Evolutionary conservation across 2,113 vertebrate species (phyloP).

Genomic region (Entomyzon cyanotis): DNA sequence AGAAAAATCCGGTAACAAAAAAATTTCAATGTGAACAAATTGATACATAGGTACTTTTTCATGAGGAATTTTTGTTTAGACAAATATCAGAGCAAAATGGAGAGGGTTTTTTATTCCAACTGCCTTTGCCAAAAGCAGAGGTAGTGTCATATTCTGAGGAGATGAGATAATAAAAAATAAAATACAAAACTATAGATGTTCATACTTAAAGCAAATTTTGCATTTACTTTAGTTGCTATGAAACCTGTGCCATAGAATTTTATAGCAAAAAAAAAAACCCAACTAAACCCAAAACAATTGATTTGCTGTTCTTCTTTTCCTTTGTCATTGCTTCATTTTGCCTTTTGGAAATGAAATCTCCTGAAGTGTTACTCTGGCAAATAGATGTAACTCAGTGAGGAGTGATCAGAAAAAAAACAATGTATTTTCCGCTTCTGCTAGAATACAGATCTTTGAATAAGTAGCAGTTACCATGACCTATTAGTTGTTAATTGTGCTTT

Average conservation of each 20-base stretch:
- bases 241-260: neutral
- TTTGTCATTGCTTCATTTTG: neutral
- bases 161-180: neutral
- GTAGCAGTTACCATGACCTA: neutral
- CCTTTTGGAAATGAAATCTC: neutral
- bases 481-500: neutral
- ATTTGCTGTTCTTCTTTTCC: neutral
- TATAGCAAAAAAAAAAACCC: neutral
- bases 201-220: neutral
- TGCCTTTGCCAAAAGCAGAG: neutral
- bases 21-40: neutral
- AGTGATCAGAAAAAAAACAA: neutral
- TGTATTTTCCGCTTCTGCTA: neutral
- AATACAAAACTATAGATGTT: neutral
- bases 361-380: neutral
- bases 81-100: neutral
- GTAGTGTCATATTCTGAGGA: neutral
- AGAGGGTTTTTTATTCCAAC: rapidly evolving
- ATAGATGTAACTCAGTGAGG: neutral
- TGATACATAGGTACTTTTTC: neutral
- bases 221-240: neutral
- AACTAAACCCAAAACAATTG: neutral
- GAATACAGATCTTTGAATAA: neutral
- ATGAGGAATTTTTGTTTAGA: neutral
- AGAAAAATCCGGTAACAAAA: neutral